Base-by-base conservation (phyloP, 2,113 vertebrate genomes). In the Hemicordylus capensis region DNA sequence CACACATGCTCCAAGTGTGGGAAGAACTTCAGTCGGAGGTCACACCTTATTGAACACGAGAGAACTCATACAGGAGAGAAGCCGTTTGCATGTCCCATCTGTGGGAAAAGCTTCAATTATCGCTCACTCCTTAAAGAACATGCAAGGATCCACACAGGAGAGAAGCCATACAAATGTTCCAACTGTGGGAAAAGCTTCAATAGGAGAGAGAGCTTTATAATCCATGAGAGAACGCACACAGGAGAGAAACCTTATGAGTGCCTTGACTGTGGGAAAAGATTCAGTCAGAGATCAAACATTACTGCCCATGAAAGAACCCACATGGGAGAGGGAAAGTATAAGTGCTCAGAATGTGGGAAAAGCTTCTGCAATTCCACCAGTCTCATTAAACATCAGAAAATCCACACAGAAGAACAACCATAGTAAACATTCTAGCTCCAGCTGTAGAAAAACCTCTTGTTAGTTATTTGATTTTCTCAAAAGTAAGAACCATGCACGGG, bases 241-340 rank as follows among this genome's bases (percentile, higher is more conserved):
- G 78, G 78, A 22, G 63, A 80, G 46, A 80, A 80, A 34, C 44
- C 63, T 7, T 94, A 93, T 8, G 76, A 79, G 0, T 95, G 94
- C 67, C 90, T 90, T 0, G 91, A 94, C 73, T 95, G 94, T 19
- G 93, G 93, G 59, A 92, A 93, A 69, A 76, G 93, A 83, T 95
- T 94, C 89, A 94, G 90, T 83, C 93, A 95, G 87, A 92, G 92
- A 63, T 94, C 93, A 74, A 94, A 94, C 89, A 91, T 94, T 11
- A 94, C 93, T 4, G 85, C 91, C 26, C 94, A 95, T 82, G 86
- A 83, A 66, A 91, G 91, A 82, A 95, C 89, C 86, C 92, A 95
- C 83, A 93, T 89, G 1, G 94, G 94, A 7, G 93, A 94, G 90
- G 85, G 92, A 31, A 92, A 92, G 6, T 84, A 92, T 84, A 87